These are phyloP conservation scores for Cryptocephalus primarius DNA, from an alignment of 2,888 invertebrate genomes.

Conservation along the genomic window DNA sequence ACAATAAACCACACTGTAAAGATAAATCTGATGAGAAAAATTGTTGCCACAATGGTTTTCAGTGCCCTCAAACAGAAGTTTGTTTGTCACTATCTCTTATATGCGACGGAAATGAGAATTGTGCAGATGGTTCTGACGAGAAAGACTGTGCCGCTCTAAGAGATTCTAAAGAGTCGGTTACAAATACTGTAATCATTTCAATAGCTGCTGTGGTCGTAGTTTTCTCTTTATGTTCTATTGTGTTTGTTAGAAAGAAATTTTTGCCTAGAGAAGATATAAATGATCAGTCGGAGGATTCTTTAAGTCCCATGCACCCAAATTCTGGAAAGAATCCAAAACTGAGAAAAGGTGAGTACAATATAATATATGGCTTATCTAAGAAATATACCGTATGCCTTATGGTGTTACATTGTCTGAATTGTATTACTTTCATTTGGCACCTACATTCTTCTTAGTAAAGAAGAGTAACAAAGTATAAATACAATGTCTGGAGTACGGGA, in stretches of 20 bases:
- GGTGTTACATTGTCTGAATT: background rate
- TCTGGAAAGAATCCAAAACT: conserved; percentile 30
- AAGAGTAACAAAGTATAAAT: no score
- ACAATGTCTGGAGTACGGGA: no score
- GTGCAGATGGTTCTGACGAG: conserved; percentile 75
- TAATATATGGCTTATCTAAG: background rate
- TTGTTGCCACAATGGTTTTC: conserved; percentile 58
- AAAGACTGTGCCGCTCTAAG: conserved; percentile 50
- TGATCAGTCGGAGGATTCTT: conserved; percentile 55
- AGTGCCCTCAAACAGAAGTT: conserved; percentile 60
- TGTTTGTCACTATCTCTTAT: conserved; percentile 57
- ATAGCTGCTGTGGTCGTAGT: conserved; percentile 43
- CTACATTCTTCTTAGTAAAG: no score
- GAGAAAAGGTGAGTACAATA: conserved; percentile 23
- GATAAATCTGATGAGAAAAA: conserved; percentile 59
- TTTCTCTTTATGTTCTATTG: conserved; percentile 26
- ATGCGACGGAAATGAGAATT: conserved; percentile 70
- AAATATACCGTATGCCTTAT: background rate
- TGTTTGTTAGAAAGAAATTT: conserved; percentile 21
- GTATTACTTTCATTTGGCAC: background rate
- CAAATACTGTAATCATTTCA: conserved; percentile 45
- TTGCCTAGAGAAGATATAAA: conserved; percentile 31
- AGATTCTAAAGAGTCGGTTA: conserved; percentile 38
- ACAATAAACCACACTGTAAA: conserved; percentile 52
- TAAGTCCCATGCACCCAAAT: conserved; percentile 43